These are phyloP conservation scores for Ophion obscuratus DNA, from an alignment of 2,888 invertebrate species.

Conservation along the genomic window DNA sequence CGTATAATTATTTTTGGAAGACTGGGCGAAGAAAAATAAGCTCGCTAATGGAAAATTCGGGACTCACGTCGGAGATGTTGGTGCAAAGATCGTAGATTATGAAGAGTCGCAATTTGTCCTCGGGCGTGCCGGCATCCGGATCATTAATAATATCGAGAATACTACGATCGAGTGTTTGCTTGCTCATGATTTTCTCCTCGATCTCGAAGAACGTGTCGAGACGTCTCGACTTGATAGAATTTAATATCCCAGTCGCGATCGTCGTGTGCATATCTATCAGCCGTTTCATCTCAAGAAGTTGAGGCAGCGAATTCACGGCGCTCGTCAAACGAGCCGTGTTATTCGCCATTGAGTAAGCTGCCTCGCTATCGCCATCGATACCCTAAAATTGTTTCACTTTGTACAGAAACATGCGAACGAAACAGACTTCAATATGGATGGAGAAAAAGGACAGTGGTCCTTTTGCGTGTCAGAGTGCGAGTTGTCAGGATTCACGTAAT, in stretches of 20 bases:
- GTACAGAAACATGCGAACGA: neutral
- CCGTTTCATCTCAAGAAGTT: constrained; percentile 97
- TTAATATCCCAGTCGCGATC: constrained; percentile 96
- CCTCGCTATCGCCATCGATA: constrained; percentile 94
- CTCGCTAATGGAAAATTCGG: constrained; percentile 24
- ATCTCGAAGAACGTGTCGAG: constrained; percentile 98
- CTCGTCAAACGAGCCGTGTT: constrained; percentile 97
- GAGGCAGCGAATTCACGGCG: constrained; percentile 98
- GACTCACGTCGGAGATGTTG: constrained; percentile 88
- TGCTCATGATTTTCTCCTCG: constrained; percentile 99
- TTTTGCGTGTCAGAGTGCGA: too few species aligned
- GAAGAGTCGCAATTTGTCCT: constrained; percentile 97
- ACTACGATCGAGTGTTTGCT: constrained; percentile 92
- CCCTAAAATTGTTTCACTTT: constrained; percentile 84
- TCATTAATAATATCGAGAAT: constrained; percentile 95
- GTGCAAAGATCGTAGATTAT: constrained; percentile 96
- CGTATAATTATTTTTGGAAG: neutral
- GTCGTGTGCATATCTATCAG: constrained; percentile 99
- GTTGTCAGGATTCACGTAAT: neutral
- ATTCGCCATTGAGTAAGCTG: constrained; percentile 94
- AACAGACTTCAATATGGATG: neutral
- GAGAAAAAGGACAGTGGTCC: neutral
- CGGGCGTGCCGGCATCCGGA: constrained; percentile 93
- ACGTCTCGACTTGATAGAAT: constrained; percentile 94
- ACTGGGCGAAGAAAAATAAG: constrained; percentile 13